These are phyloP conservation scores for Tiliacea citrago DNA, from an alignment of 2,888 invertebrate genomes.

Conservation along the genomic window DNA sequence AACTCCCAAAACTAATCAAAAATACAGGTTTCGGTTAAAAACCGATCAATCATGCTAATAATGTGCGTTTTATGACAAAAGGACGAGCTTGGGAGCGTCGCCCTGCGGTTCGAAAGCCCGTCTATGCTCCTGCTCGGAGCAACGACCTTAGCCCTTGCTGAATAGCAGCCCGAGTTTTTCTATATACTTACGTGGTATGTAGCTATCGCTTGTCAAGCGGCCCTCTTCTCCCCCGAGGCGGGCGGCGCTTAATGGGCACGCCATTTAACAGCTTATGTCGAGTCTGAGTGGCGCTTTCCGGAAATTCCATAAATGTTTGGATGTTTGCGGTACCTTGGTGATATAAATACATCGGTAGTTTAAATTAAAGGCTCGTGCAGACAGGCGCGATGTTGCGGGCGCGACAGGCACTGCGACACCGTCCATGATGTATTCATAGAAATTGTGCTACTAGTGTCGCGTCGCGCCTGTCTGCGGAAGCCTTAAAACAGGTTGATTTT, in stretches of 20 bases:
- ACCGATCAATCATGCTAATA: slow-evolving; percentile 70
- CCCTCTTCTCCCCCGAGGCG: slow-evolving; percentile 70
- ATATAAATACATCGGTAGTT: slow-evolving; percentile 24
- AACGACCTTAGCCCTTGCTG: slow-evolving; percentile 87
- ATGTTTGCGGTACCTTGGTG: slow-evolving; percentile 35
- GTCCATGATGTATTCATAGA: too few relatives aligned
- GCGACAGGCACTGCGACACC: too few relatives aligned
- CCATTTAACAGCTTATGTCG: slow-evolving; percentile 70
- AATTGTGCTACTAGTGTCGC: too few relatives aligned
- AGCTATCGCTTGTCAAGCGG: slow-evolving; percentile 64
- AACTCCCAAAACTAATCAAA: slow-evolving; percentile 33
- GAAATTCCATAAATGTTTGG: slow-evolving; percentile 66
- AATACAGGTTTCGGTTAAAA: slow-evolving; percentile 54
- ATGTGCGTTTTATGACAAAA: slow-evolving; percentile 69
- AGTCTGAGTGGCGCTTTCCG: slow-evolving; percentile 68
- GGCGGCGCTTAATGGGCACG: slow-evolving; percentile 71
- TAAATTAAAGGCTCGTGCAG: background rate
- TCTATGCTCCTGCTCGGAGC: slow-evolving; percentile 80
- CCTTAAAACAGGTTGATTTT: background rate
- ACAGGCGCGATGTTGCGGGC: too few relatives aligned
- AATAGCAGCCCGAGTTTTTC: slow-evolving; percentile 79
- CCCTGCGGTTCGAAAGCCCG: slow-evolving; percentile 80
- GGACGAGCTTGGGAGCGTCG: slow-evolving; percentile 80
- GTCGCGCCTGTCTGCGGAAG: too few relatives aligned
- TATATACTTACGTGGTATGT: slow-evolving; percentile 47